A percentile compares a stretch with the other conserved stretches of the same genome.
These are phyloP conservation scores for Penaeus chinensis DNA, from an alignment of 1,140 invertebrate genomes.

Conservation along the genomic window DNA sequence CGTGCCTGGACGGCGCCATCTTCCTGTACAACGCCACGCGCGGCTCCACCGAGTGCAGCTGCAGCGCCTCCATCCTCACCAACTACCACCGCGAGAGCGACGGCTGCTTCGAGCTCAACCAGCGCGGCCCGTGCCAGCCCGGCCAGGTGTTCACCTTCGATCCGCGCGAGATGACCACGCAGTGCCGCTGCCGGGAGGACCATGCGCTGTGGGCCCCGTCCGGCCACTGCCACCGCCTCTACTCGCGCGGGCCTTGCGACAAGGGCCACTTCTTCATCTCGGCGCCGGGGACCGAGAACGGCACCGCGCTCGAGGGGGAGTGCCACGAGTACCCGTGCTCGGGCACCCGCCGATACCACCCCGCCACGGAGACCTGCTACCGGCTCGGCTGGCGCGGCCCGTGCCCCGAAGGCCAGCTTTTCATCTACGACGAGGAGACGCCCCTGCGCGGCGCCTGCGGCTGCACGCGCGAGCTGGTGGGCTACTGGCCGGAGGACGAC, in stretches of 20 bases:
- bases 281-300: neutral
- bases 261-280: constrained; percentile 58
- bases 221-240: constrained; percentile 60
- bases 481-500: constrained; percentile 62
- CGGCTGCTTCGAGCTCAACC: constrained; percentile 61
- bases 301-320: constrained; percentile 22
- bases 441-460: constrained; percentile 62
- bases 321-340: constrained; percentile 47
- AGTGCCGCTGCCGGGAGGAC: constrained; percentile 54
- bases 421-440: constrained; percentile 64
- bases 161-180: constrained; percentile 27
- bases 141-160: constrained; percentile 60
- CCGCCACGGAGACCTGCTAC: constrained; percentile 64
- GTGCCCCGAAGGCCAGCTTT: constrained; percentile 64
- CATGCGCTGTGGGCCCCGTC: constrained; percentile 52
- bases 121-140: constrained; percentile 60
- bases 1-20: constrained; percentile 61
- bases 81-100: constrained; percentile 58
- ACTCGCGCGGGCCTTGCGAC: constrained; percentile 59
- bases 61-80: constrained; percentile 45
- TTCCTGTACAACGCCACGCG: constrained; percentile 62
- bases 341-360: constrained; percentile 56
- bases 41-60: constrained; percentile 61
- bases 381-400: constrained; percentile 65
- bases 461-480: constrained; percentile 62